Conservation (phyloP, 2,888 invertebrate genomes). For the Dasysyrphus albostriatus region DNA sequence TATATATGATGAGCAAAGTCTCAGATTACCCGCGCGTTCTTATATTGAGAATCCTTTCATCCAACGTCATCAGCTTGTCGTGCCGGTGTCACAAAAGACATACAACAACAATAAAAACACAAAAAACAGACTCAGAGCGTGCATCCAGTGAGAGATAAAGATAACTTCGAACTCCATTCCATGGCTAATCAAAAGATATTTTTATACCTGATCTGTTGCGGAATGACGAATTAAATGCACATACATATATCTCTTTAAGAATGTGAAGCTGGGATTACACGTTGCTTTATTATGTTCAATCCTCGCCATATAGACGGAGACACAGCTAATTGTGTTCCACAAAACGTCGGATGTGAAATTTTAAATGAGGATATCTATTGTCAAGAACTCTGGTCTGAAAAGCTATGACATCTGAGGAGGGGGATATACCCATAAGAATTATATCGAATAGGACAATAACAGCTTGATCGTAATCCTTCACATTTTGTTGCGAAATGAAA, state of each 20-base stretch:
- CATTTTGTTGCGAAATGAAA: constrained; percentile 66
- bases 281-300: constrained; percentile 25
- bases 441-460: constrained; percentile 29
- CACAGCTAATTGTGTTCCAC: constrained; percentile 72
- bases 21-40: constrained; percentile 65
- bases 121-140: constrained; percentile 53
- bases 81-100: constrained; percentile 67
- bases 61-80: constrained; percentile 72
- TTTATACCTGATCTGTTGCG: constrained; percentile 63
- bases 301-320: constrained; percentile 22
- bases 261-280: constrained; percentile 44
- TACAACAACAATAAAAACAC: constrained; percentile 17
- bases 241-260: neutral
- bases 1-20: constrained; percentile 44
- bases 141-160: constrained; percentile 44
- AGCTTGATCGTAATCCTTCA: constrained; percentile 63
- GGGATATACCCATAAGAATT: neutral
- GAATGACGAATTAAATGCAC: constrained; percentile 47
- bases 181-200: constrained; percentile 72
- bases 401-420: constrained; percentile 44
- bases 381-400: constrained; percentile 48
- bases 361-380: constrained; percentile 75
- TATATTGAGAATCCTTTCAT: constrained; percentile 63
- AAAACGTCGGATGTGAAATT: constrained; percentile 74
- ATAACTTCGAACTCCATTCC: constrained; percentile 74